A percentile compares a stretch with the other conserved stretches of the same genome.
phyloP scores from a whole-genome alignment of 2,888 invertebrate species.

The Brachycybe producta region DNA sequence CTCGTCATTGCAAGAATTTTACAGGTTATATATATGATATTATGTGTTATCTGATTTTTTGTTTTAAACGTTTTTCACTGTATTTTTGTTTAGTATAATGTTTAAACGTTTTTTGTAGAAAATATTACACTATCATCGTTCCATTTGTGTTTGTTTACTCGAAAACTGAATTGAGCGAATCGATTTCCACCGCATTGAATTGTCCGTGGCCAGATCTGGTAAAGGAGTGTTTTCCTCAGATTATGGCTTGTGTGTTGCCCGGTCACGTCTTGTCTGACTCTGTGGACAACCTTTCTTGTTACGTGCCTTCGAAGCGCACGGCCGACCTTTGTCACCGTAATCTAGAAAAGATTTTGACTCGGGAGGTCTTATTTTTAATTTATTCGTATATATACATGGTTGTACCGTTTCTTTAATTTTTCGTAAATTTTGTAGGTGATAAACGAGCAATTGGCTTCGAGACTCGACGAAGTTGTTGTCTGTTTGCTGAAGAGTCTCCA shows the following conservation, averaged over 20 bases:
- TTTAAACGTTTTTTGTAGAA: background rate
- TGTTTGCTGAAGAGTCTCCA: background rate
- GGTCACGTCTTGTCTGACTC: background rate
- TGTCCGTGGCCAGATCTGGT: background rate
- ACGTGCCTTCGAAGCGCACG: background rate
- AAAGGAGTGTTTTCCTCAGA: constrained; percentile 1
- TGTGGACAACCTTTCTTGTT: background rate
- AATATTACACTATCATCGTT: background rate
- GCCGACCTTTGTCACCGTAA: background rate
- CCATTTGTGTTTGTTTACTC: background rate
- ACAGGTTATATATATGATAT: background rate
- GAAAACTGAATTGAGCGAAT: background rate
- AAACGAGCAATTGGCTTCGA: background rate
- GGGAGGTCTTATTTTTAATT: background rate
- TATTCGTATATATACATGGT: background rate
- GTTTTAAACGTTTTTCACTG: background rate
- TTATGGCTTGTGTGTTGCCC: constrained; percentile 1
- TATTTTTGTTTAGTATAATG: background rate
- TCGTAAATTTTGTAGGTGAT: background rate
- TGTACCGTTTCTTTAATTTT: background rate
- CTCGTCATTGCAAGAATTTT: constrained; percentile 1
- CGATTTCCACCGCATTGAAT: background rate
- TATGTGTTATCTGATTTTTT: too few relatives aligned
- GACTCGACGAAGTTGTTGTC: background rate
- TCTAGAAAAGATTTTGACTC: constrained; percentile 2